phyloP scores from a whole-genome alignment of 2,888 invertebrate genomes.

The Alcis repandata region DNA sequence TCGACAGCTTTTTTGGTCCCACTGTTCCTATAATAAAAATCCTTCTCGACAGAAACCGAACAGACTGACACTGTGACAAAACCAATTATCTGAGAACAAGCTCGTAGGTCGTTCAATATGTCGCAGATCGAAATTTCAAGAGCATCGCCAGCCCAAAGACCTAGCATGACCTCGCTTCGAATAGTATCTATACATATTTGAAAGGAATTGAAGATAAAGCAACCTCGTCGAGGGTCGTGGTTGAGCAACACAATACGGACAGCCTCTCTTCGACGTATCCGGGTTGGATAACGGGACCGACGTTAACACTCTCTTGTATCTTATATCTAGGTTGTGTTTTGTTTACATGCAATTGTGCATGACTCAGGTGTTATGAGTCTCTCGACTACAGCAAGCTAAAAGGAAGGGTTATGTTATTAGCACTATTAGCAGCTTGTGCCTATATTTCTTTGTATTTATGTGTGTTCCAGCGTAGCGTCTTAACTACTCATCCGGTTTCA shows the following conservation, averaged over 20 bases:
- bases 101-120: background rate
- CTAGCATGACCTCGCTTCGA: constrained; percentile 31
- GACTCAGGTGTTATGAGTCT: background rate
- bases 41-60: no score
- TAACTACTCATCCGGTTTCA: no score
- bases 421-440: no score
- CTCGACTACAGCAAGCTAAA: no score
- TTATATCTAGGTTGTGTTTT: background rate
- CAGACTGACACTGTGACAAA: no score
- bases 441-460: no score
- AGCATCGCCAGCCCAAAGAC: constrained; percentile 10
- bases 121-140: background rate
- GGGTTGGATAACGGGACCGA: constrained; percentile 32
- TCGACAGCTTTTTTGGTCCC: no score
- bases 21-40: no score
- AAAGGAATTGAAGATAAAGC: constrained; percentile 36
- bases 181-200: constrained; percentile 11
- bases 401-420: no score
- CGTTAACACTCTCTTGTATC: constrained; percentile 5
- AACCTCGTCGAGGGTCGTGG: constrained; percentile 43
- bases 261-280: constrained; percentile 40
- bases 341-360: constrained; percentile 8
- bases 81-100: background rate
- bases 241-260: constrained; percentile 17
- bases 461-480: no score